Evolutionary conservation across 1,140 invertebrate species (phyloP), one percentile per base, ranked within the genome.

Genomic region (Apis laboriosa): DNA sequence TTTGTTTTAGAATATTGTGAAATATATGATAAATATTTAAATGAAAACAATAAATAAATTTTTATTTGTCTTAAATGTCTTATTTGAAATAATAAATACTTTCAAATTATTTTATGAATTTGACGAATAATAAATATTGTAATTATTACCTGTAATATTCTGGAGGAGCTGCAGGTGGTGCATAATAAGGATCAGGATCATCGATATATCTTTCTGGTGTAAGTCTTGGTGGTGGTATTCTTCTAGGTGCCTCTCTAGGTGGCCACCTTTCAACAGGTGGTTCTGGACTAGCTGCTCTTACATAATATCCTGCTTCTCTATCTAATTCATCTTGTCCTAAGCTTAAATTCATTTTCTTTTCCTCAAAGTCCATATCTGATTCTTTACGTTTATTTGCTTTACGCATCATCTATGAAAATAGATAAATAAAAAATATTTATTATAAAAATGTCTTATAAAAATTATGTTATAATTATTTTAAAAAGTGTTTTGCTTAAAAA

Each of bases 301-400:
- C 95, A 90, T 97, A 97, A 91, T 97, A 97, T 81, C 97, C 96
- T 89, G 97, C 97, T 92, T 99, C 98, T 85, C 98, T 97, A 90
- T 99, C 98, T 61, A 98, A 95, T 88, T 99, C 98, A 86, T 98
- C 96, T 88, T 97, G 97, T 60, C 96, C 97, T 86, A 97, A 93
- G 73, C 96, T 97, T 55, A 99, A 92, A 92, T 99, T 99, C 95
- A 99, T 96, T 90, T 99, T 98, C 94, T 99, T 99, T 91, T 99
- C 98, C 92, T 99, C 98, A 93, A 99, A 99, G 92, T 99, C 98
- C 93, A 98, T 97, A 90, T 99, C 98, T 86, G 97, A 97, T 94
- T 99, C 98, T 93, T 99, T 99, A 55, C 98, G 96, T 90, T 98
- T 98, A 84, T 97, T 97, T 1, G 98, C 98, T 94, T 98, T 98